Conservation (phyloP, 1,140 invertebrate species). For the Drosophila simulans region DNA sequence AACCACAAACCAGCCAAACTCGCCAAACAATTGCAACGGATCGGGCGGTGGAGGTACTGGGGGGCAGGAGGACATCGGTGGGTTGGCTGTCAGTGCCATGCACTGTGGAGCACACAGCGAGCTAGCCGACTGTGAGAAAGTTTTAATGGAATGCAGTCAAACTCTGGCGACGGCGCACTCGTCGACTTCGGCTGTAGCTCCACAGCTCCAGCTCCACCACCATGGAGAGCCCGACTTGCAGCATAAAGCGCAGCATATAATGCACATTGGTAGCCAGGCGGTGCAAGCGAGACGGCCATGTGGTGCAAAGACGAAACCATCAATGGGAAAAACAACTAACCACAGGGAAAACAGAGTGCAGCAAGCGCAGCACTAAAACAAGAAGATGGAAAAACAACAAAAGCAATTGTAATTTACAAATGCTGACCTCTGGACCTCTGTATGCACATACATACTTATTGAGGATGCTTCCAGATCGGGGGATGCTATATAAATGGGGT, state of each 20-base stretch:
- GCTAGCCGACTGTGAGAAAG: conserved; percentile 83
- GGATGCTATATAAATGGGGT: conserved; percentile 26
- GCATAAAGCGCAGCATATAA: conserved; percentile 64
- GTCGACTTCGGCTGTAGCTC: conserved; percentile 7
- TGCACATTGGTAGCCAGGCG: conserved; percentile 35
- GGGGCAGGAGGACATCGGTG: conserved; percentile 9
- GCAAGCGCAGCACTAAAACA: conserved; percentile 9
- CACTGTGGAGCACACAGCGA: conserved; percentile 40
- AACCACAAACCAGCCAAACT: conserved; percentile 77
- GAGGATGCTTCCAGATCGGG: conserved; percentile 11
- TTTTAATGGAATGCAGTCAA: conserved; percentile 85
- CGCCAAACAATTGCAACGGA: conserved; percentile 76
- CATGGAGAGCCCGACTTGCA: conserved; percentile 44
- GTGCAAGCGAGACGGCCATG: conserved; percentile 60
- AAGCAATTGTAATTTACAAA: conserved; percentile 77
- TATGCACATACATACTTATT: conserved; percentile 8
- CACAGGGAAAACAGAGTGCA: conserved; percentile 52
- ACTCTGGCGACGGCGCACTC: conserved; percentile 65
- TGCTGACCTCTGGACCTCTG: conserved; percentile 34
- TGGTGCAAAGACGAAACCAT: conserved; percentile 60
- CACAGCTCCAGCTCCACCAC: conserved; percentile 27
- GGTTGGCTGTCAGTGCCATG: conserved; percentile 52
- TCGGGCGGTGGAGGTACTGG: conserved; percentile 25
- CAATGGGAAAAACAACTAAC: conserved; percentile 80
- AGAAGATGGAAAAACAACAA: conserved; percentile 44